Percentiles rank a stretch among this genome's conserved stretches.
phyloP scores from a whole-genome alignment of 2,113 vertebrate genomes.

The Aix galericulata region DNA sequence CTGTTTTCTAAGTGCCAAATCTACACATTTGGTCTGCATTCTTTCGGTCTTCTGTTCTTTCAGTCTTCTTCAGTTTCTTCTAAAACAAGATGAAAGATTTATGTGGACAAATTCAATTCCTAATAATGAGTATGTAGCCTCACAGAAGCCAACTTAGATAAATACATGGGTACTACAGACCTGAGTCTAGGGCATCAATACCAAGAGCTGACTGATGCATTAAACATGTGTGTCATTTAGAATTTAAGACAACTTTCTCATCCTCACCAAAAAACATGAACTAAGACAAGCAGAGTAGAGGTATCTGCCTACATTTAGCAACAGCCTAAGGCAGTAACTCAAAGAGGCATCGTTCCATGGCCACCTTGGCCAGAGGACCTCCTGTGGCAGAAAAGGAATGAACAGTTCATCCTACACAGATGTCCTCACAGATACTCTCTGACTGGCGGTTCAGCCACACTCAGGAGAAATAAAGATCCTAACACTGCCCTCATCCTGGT shows the following conservation, averaged over 20 bases:
- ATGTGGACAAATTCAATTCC: background rate
- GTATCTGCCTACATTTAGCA: background rate
- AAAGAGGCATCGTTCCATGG: background rate
- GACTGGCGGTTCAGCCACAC: background rate
- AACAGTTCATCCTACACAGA: background rate
- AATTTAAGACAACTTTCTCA: background rate
- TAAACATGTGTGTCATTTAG: background rate
- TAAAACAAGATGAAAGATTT: background rate
- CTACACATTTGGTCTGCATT: background rate
- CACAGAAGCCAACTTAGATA: background rate
- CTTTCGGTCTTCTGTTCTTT: background rate
- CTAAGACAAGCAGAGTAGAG: background rate
- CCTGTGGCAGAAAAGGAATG: background rate
- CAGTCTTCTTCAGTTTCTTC: background rate
- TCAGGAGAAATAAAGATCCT: background rate
- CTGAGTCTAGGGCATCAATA: background rate
- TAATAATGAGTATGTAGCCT: background rate
- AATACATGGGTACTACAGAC: fast-evolving
- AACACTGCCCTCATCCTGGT: background rate
- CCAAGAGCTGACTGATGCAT: background rate
- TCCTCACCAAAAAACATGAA: background rate
- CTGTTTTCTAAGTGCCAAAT: background rate
- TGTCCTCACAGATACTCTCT: background rate
- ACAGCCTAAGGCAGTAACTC: background rate
- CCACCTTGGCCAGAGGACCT: background rate